These are phyloP conservation scores for Phoxinus dragarum DNA, from an alignment of 2,797 vertebrate species.

Conservation along the genomic window DNA sequence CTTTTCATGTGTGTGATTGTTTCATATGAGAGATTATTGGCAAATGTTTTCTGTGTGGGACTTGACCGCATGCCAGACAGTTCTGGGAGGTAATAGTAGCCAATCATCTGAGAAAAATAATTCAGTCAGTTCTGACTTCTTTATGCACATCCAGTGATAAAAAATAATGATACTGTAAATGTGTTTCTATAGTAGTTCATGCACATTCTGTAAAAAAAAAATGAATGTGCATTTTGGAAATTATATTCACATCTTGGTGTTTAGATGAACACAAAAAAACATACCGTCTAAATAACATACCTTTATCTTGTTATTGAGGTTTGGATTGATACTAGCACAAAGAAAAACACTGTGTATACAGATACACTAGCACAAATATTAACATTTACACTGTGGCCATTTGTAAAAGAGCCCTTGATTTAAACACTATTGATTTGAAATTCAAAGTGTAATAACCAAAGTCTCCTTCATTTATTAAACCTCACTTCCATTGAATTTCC, in stretches of 20 bases:
- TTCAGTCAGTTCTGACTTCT: background rate
- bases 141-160: background rate
- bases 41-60: too few species aligned
- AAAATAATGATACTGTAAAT: background rate
- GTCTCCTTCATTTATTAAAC: slow-evolving; percentile 2
- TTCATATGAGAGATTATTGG: too few species aligned
- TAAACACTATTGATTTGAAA: slow-evolving; percentile 1
- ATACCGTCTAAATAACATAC: background rate
- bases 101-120: background rate
- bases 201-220: too few species aligned
- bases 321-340: background rate
- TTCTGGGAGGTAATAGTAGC: background rate
- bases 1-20: background rate
- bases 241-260: background rate
- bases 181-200: background rate
- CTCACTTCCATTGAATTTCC: slow-evolving; percentile 34
- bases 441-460: background rate
- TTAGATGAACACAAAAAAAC: too few species aligned
- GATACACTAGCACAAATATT: background rate
- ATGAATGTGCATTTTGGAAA: background rate
- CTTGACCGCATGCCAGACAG: background rate
- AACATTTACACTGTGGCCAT: slow-evolving; percentile 23
- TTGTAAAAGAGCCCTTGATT: slow-evolving; percentile 42
- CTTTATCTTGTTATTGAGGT: background rate
- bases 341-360: slow-evolving; percentile 13